Conservation (phyloP, 2,797 vertebrate species). For the Coilia nasus region DNA sequence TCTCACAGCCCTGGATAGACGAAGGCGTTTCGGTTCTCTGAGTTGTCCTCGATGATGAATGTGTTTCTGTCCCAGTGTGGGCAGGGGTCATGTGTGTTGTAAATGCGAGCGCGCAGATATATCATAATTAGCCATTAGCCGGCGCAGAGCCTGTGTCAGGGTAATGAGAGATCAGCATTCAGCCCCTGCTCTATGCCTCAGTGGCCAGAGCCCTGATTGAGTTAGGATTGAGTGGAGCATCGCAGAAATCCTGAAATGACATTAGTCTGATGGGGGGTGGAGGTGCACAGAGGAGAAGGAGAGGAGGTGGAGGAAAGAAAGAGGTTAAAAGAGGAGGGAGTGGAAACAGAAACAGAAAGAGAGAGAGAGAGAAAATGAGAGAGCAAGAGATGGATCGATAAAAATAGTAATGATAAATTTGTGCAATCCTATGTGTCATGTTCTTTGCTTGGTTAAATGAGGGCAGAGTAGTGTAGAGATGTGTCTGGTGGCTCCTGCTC, state of each 20-base stretch:
- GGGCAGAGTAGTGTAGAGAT: neutral
- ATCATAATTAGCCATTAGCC: constrained; percentile 76
- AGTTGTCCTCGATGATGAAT: neutral
- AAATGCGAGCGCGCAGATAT: constrained; percentile 62
- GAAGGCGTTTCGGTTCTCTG: neutral
- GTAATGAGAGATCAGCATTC: constrained; percentile 71
- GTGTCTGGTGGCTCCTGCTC: neutral
- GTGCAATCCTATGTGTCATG: constrained; percentile 8
- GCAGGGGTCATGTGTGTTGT: constrained; percentile 34
- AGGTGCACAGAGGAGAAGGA: neutral
- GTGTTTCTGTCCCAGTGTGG: constrained; percentile 1
- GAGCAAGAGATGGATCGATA: constrained; percentile 12
- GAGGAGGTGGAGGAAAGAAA: constrained; percentile 24
- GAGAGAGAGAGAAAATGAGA: neutral
- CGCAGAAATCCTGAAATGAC: constrained; percentile 67
- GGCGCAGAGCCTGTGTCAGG: constrained; percentile 64
- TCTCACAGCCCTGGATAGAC: neutral
- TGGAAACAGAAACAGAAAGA: neutral
- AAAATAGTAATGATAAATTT: constrained; percentile 10
- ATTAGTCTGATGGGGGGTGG: constrained; percentile 63
- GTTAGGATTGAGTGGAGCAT: constrained; percentile 68
- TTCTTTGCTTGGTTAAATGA: constrained; percentile 15
- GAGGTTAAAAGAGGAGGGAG: neutral
- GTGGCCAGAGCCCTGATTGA: constrained; percentile 69
- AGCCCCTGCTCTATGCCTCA: constrained; percentile 60